These are phyloP conservation scores for Dryas iulia DNA, from an alignment of 1,140 invertebrate genomes.

Conservation along the genomic window DNA sequence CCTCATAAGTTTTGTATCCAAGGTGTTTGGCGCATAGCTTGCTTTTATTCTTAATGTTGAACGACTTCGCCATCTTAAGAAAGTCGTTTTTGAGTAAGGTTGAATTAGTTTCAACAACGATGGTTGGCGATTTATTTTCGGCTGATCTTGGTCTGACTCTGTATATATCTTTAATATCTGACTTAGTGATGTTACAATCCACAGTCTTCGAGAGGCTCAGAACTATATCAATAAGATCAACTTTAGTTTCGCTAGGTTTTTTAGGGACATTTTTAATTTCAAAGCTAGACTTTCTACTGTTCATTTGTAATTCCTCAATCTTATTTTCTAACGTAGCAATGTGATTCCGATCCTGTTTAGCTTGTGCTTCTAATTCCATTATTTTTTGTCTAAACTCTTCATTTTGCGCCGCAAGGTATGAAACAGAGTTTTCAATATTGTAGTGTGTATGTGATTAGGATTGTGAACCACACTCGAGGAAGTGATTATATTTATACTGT, in stretches of 20 bases:
- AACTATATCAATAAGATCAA: conserved; percentile 6
- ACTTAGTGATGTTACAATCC: conserved; percentile 1
- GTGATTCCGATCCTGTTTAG: conserved; percentile 1
- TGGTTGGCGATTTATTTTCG: not conserved
- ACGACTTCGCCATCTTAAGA: conserved; percentile 17
- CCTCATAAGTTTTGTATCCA: not conserved
- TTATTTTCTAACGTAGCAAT: conserved; percentile 5
- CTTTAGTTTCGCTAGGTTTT: not conserved
- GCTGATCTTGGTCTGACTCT: conserved; percentile 17
- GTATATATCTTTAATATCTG: conserved; percentile 30
- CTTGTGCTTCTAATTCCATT: not conserved
- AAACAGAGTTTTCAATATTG: too few species aligned
- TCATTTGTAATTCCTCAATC: conserved; percentile 9
- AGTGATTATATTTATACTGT: too few species aligned
- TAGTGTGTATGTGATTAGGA: too few species aligned
- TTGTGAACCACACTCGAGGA: too few species aligned
- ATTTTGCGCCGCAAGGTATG: conserved; percentile 12
- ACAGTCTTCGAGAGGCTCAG: conserved; percentile 1
- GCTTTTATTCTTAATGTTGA: conserved; percentile 19
- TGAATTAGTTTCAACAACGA: conserved; percentile 19
- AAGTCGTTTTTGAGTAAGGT: conserved; percentile 12
- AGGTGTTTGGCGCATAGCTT: conserved; percentile 11
- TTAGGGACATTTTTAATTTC: conserved; percentile 5
- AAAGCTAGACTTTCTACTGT: not conserved
- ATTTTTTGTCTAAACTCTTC: conserved; percentile 12